Evolutionary conservation across 2,113 vertebrate genomes (phyloP), one percentile per base, ranked within the genome.

Genomic region (Morone chrysops): DNA sequence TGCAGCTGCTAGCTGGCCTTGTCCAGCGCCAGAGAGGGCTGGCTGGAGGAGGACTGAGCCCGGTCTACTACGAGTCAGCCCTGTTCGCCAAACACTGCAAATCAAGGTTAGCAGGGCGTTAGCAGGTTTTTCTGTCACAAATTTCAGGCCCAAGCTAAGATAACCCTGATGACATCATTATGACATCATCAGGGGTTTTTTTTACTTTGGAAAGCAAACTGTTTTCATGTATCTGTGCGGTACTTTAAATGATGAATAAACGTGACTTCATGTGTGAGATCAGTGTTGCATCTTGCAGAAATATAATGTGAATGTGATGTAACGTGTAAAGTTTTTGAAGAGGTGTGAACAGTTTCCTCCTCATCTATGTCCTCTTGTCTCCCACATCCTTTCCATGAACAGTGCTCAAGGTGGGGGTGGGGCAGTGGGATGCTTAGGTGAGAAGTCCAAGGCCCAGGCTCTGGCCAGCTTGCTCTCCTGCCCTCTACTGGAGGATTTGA

Each of bases 401-500:
- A 93, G 90, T 56, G 78, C 56, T 77, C 87, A 83, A 5, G 57
- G 12, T 14, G 86, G 76, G 1, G 66, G 18, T 25, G 93, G 89
- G 65, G 74, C 89, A 0, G 95, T 95, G 53, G 95, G 95, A 1
- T 14, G 88, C 2, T 90, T 95, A 11, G 95, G 95, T 4, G 91
- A 94, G 20, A 83, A 94, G 87, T 89, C 86, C n/a, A 89, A 85
- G 45, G 81, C 81, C 3, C 90, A 94, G 80, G 95, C 95, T 4
- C 38, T 95, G 78, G 89, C 85, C 48, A 92, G 94, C 81, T 63
- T 96, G 79, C 90, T 93, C 2, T 93, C 92, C 45, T 94, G 95
- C 73, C 96, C 96, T 9, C 89, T 96, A 22, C 90, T 96, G 86
- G 95, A 96, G 73, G 93, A 96, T 63, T 75, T 96, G 36, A 87